Conservation (phyloP, 2,113 vertebrate genomes). For the Antechinus flavipes region DNA sequence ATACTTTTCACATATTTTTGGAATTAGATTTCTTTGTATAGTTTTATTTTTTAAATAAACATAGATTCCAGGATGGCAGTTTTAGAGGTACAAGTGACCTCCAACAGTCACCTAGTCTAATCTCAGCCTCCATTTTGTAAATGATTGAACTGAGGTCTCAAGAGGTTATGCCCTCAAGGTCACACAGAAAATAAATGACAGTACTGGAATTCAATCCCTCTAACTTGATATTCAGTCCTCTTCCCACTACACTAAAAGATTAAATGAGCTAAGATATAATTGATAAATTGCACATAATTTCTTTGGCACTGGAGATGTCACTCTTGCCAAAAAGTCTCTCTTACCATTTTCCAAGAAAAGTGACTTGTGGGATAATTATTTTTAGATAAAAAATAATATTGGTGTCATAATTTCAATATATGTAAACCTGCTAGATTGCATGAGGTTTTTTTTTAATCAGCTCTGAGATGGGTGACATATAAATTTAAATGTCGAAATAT, state of each 20-base stretch:
- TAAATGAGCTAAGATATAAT: conserved; percentile 54
- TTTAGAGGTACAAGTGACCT: background rate
- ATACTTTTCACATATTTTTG: background rate
- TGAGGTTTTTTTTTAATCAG: conserved; percentile 68
- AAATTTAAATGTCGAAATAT: conserved; percentile 78
- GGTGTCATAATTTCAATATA: conserved; percentile 77
- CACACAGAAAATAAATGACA: background rate
- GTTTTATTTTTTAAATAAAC: background rate
- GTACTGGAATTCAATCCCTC: background rate
- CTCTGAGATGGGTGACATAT: conserved; percentile 77
- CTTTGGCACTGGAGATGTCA: conserved; percentile 59
- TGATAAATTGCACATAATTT: conserved; percentile 70
- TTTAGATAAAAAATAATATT: conserved; percentile 80
- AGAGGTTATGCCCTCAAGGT: background rate
- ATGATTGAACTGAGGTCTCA: background rate
- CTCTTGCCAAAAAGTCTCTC: conserved; percentile 76
- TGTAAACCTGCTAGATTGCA: conserved; percentile 77
- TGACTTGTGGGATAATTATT: conserved; percentile 77
- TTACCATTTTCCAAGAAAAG: conserved; percentile 75
- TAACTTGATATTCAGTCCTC: background rate
- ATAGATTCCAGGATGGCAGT: background rate
- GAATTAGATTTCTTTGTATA: background rate
- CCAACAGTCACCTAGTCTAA: background rate
- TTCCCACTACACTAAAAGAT: background rate
- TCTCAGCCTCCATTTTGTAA: background rate